Evolutionary conservation across 2,888 invertebrate species (phyloP).

Genomic region (Cabera pusaria): DNA sequence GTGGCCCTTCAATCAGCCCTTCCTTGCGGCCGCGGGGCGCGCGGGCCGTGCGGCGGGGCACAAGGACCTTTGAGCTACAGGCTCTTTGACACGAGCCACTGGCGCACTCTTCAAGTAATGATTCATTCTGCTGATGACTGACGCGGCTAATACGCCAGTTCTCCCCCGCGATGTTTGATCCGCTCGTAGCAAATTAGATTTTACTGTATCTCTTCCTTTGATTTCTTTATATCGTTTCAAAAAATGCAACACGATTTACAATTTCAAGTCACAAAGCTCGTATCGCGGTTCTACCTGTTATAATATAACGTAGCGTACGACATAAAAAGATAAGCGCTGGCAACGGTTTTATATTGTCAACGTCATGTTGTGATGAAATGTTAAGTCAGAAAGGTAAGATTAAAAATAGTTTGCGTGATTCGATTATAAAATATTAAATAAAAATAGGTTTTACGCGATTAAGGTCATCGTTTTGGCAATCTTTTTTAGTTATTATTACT

Average conservation of each 20-base stretch:
- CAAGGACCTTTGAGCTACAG: constrained; percentile 79
- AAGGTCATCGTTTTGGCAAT: too few species aligned
- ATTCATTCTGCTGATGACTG: constrained; percentile 82
- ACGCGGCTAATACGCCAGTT: constrained; percentile 77
- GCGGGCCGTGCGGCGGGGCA: constrained; percentile 42
- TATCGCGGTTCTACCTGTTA: too few species aligned
- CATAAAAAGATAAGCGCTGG: too few species aligned
- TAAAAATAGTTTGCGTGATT: too few species aligned
- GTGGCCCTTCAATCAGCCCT: constrained; percentile 83
- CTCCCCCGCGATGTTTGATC: constrained; percentile 61
- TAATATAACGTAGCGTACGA: too few species aligned
- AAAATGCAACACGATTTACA: constrained; percentile 17
- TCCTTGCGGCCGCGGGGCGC: constrained; percentile 60
- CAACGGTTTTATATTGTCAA: too few species aligned
- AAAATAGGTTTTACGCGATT: too few species aligned
- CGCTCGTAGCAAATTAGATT: constrained; percentile 53
- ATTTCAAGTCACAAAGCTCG: too few species aligned
- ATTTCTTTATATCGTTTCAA: constrained; percentile 35
- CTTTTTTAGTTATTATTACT: too few species aligned
- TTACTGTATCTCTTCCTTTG: constrained; percentile 40
- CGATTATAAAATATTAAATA: too few species aligned
- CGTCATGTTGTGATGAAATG: too few species aligned
- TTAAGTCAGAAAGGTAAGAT: too few species aligned
- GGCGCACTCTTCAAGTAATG: constrained; percentile 83
- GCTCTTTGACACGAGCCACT: constrained; percentile 82